Evolutionary conservation across 1,140 invertebrate species (phyloP).

Genomic region (Chymomyza costata): DNA sequence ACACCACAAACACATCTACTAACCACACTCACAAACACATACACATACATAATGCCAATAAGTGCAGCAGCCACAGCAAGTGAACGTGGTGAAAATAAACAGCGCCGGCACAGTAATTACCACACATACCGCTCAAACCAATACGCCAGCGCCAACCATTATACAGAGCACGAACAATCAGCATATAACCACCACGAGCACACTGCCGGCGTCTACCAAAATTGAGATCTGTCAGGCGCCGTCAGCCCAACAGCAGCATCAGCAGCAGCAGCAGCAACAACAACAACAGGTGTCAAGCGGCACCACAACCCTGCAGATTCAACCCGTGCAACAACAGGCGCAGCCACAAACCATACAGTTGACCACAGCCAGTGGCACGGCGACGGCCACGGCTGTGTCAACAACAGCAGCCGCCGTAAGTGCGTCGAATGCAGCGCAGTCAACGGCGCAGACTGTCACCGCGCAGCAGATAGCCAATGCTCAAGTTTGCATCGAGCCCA

Average conservation of each 20-base stretch:
- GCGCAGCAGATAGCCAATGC: slow-evolving; percentile 78
- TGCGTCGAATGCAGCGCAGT: slow-evolving; percentile 62
- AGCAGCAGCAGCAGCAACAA: slow-evolving; percentile 17
- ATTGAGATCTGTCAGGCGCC: slow-evolving; percentile 70
- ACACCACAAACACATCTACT: neutral
- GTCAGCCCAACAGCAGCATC: slow-evolving; percentile 46
- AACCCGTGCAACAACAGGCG: slow-evolving; percentile 35
- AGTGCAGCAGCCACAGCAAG: slow-evolving; percentile 75
- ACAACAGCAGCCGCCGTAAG: slow-evolving; percentile 69
- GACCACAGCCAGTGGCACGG: slow-evolving; percentile 56
- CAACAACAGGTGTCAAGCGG: slow-evolving; percentile 15
- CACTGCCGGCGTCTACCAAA: slow-evolving; percentile 68
- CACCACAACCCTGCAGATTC: slow-evolving; percentile 49
- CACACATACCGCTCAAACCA: slow-evolving; percentile 63
- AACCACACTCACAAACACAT: slow-evolving; percentile 1
- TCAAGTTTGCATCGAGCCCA: slow-evolving; percentile 85
- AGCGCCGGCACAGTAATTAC: slow-evolving; percentile 71
- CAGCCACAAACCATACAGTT: slow-evolving; percentile 59
- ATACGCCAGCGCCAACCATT: slow-evolving; percentile 63
- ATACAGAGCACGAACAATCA: slow-evolving; percentile 73
- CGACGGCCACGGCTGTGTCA: slow-evolving; percentile 68
- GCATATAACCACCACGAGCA: slow-evolving; percentile 71
- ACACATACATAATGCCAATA: neutral
- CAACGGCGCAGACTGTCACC: slow-evolving; percentile 58
- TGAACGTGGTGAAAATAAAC: slow-evolving; percentile 73